Evolutionary conservation across 2,797 vertebrate genomes (phyloP).

Genomic region (Ptychobarbus kaznakovi): DNA sequence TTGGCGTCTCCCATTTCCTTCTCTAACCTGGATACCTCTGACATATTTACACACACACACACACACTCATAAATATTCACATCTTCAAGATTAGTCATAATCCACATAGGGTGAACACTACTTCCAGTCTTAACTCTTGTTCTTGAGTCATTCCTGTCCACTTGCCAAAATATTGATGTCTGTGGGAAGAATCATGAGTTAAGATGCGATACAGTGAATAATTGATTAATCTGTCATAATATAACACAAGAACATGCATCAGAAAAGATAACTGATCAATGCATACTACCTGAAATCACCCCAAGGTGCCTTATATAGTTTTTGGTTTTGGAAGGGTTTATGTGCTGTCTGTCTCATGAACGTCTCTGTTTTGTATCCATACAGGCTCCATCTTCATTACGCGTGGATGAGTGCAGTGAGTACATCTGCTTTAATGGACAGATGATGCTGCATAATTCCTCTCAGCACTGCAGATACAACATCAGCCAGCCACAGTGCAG

Average conservation of each 20-base stretch:
- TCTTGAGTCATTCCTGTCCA: constrained; percentile 39
- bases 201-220: neutral
- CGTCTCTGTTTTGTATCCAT: constrained; percentile 29
- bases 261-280: neutral
- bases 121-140: constrained; percentile 13
- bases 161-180: constrained; percentile 21
- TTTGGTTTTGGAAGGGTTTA: neutral
- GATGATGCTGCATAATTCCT: constrained; percentile 92
- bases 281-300: neutral
- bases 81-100: constrained; percentile 1
- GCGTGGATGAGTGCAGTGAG: constrained; percentile 92
- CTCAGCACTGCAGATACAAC: constrained; percentile 89
- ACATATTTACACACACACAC: constrained; percentile 21
- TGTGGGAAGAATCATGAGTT: constrained; percentile 14
- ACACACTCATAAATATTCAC: constrained; percentile 8
- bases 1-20: constrained; percentile 3
- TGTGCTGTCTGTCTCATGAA: neutral
- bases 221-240: neutral
- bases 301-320: neutral
- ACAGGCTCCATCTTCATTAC: constrained; percentile 90
- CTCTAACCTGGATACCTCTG: constrained; percentile 1
- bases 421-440: constrained; percentile 91
- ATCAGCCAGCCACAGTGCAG: constrained; percentile 90
- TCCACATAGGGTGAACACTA: constrained; percentile 20
- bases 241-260: neutral